Conservation (phyloP, 2,888 invertebrate species). For the Hermaeophaga mercurialis region DNA sequence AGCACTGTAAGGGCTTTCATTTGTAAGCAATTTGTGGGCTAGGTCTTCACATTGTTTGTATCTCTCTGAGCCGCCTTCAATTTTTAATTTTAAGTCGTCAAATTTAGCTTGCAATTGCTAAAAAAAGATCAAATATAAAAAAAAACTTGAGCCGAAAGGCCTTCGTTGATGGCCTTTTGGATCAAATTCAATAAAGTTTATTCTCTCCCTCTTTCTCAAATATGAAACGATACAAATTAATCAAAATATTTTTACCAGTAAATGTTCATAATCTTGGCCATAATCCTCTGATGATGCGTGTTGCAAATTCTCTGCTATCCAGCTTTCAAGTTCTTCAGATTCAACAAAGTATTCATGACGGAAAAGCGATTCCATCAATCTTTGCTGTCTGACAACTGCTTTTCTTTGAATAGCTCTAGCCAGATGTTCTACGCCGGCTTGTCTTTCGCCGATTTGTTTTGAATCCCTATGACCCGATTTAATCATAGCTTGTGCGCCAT, state of each 20-base stretch:
- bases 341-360: slow-evolving; percentile 89
- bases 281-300: slow-evolving; percentile 91
- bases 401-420: slow-evolving; percentile 80
- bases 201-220: too few relatives aligned
- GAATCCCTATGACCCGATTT: slow-evolving; percentile 82
- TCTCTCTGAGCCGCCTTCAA: slow-evolving; percentile 87
- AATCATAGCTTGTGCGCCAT: slow-evolving; percentile 82
- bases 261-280: slow-evolving; percentile 92
- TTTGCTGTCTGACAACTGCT: slow-evolving; percentile 78
- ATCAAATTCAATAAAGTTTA: too few relatives aligned
- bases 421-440: slow-evolving; percentile 76
- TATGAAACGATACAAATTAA: too few relatives aligned
- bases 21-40: slow-evolving; percentile 85
- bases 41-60: slow-evolving; percentile 89
- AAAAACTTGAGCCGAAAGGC: too few relatives aligned
- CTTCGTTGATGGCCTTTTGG: too few relatives aligned
- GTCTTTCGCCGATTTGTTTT: slow-evolving; percentile 77
- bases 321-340: slow-evolving; percentile 86
- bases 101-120: slow-evolving; percentile 86
- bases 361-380: slow-evolving; percentile 89
- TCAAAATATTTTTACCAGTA: slow-evolving; percentile 67
- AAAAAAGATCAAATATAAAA: too few relatives aligned
- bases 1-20: slow-evolving; percentile 82
- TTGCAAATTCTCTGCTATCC: slow-evolving; percentile 90
- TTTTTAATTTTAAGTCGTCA: slow-evolving; percentile 88